Base-by-base conservation (phyloP, 2,797 vertebrate species). In the Molossus molossus region DNA sequence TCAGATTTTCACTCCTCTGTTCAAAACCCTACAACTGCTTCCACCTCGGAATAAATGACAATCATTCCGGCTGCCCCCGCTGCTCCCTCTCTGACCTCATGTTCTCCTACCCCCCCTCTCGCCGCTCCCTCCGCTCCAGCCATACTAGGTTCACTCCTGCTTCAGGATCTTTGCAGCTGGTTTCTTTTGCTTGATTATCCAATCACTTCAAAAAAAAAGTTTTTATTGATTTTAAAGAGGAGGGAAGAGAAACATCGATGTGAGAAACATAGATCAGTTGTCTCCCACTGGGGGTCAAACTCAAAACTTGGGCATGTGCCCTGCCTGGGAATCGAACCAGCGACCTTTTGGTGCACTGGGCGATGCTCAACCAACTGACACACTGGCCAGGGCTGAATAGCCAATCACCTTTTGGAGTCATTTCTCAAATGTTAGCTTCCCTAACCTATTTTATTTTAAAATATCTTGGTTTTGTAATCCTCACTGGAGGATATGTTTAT, bases 361-460 rank as follows among this genome's bases (percentile, higher is more conserved):
- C 6, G 53, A 53, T 11, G 53, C 53, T 53, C 53, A 12, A 53
- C 14, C 53, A 11, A 53, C 53, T 53, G 53, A 45, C 40, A 45
- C 40, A 45, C 40, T 53, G 53, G 53, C 14, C 53, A 53, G 53
- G 53, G 40, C 40, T 45, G 73, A 75, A 50, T 29, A 58, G 60
- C 50, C 69, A 70, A 1, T 77, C 23, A 33, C 25, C 50, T 67
- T 84, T 27, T 64, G 33, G 11, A 80, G 58, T 62, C 21, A 80
- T 55, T 73, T 89, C 33, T 53, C 75, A 67, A 94, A 75, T n/a
- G 53, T 87, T 82, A n/a, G 67, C 13, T 37, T 90, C 60, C 29
- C 27, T 48, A 90, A 80, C 50, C 33, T 72, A 79, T 37, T 89
- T 87, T 85, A 72, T 58, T 90, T 85, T 85, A 89, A 82, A 53